Conservation (phyloP, 2,113 vertebrate species). For the Aegotheles bennettii region DNA sequence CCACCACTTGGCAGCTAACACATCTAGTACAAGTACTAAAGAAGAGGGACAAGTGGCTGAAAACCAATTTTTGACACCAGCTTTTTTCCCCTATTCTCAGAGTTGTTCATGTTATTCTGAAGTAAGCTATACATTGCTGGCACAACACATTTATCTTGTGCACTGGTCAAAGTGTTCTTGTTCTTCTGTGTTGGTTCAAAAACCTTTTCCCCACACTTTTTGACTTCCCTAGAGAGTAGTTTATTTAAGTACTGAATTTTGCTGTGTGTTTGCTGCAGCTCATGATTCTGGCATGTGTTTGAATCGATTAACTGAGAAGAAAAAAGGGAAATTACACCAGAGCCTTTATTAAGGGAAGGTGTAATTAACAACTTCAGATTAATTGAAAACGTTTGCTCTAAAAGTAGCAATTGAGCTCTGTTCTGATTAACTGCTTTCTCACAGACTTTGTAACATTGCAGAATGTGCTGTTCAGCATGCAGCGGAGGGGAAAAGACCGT, state of each 20-base stretch:
- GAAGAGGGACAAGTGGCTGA: not conserved
- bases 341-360: slow-evolving; percentile 52
- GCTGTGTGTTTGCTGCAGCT: not conserved
- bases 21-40: not conserved
- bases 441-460: not conserved
- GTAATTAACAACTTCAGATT: slow-evolving; percentile 68
- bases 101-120: not conserved
- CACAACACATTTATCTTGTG: rapidly evolving
- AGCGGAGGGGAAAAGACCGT: not conserved
- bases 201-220: not conserved
- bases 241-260: not conserved
- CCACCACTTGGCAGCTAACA: not conserved
- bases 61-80: not conserved
- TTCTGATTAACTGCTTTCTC: not conserved
- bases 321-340: slow-evolving; percentile 17
- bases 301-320: slow-evolving; percentile 44
- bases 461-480: not conserved
- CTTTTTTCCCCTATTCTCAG: not conserved
- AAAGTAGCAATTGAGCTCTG: slow-evolving; percentile 31
- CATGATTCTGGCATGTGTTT: not conserved
- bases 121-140: rapidly evolving
- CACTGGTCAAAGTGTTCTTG: rapidly evolving
- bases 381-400: slow-evolving; percentile 66
- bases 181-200: not conserved
- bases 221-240: not conserved